Evolutionary conservation across 2,797 vertebrate genomes (phyloP).

Genomic region (Poecilia velifera): DNA sequence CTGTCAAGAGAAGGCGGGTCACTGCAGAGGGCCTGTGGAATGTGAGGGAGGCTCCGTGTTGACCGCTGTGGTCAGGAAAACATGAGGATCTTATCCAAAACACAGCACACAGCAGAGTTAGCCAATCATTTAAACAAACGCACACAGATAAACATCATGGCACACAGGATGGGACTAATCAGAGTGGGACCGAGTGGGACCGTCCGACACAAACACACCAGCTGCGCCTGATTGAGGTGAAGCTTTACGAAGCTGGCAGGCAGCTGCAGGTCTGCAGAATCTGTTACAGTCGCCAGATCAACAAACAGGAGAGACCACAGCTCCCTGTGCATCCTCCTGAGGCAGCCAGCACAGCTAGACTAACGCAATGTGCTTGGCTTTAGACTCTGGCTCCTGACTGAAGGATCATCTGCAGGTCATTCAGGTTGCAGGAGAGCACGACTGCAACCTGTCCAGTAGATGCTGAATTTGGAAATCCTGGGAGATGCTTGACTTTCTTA

Average conservation of each 20-base stretch:
- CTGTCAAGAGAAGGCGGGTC: not conserved
- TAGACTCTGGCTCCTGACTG: not conserved
- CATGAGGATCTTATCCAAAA: not conserved
- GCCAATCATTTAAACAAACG: not conserved
- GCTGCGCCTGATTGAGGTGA: not conserved
- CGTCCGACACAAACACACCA: not conserved
- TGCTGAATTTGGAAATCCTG: not conserved
- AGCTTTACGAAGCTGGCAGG: not conserved
- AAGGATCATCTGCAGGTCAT: not conserved
- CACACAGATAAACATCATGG: not conserved
- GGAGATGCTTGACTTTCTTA: not conserved
- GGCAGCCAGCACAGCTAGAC: not conserved
- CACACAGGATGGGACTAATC: not conserved
- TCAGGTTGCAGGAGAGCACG: not conserved
- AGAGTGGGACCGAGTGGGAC: not conserved
- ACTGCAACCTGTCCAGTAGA: not conserved
- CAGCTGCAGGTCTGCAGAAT: not conserved
- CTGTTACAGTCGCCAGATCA: not conserved
- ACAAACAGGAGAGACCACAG: not conserved
- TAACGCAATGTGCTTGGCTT: not conserved
- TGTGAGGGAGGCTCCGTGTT: not conserved
- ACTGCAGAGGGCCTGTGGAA: not conserved
- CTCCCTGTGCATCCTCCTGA: not conserved
- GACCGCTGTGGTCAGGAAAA: not conserved
- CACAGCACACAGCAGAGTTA: not conserved